A percentile compares a stretch with the other conserved stretches of the same genome.
Evolutionary conservation across 2,888 invertebrate genomes (phyloP).

Genomic region (Chymomyza caudatula): DNA sequence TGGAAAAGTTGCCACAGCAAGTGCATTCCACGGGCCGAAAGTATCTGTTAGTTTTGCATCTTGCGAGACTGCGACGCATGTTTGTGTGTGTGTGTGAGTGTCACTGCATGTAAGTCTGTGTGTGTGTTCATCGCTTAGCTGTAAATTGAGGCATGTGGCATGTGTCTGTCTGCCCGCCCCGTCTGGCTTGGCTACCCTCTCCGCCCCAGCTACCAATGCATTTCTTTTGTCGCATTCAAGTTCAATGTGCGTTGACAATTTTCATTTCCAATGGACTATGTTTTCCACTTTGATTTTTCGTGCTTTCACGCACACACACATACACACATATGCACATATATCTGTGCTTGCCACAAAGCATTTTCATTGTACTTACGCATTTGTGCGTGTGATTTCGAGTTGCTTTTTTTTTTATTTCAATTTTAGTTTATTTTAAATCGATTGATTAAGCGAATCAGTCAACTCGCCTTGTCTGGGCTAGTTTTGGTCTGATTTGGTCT

Average conservation of each 20-base stretch:
- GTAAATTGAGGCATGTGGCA: constrained; percentile 58
- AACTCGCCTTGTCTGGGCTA: neutral
- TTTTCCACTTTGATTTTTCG: constrained; percentile 49
- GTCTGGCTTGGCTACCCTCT: neutral
- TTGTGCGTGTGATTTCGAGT: constrained; percentile 48
- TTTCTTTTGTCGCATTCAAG: constrained; percentile 48
- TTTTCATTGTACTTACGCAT: constrained; percentile 57
- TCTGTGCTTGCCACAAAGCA: neutral
- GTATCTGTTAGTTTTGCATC: constrained; percentile 67
- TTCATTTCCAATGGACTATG: constrained; percentile 59
- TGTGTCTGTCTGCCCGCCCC: neutral
- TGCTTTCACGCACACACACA: constrained; percentile 49
- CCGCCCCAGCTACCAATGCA: neutral
- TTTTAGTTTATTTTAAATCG: constrained; percentile 69
- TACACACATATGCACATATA: neutral
- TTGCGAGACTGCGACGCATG: constrained; percentile 14
- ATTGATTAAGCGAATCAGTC: constrained; percentile 28
- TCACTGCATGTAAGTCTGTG: neutral
- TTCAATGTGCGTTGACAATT: constrained; percentile 73
- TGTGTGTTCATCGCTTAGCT: constrained; percentile 53
- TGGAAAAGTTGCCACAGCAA: constrained; percentile 66
- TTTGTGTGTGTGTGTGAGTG: constrained; percentile 33
- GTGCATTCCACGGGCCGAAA: constrained; percentile 69
- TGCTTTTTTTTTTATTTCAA: constrained; percentile 16
- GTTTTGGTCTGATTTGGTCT: neutral